phyloP scores from a whole-genome alignment of 2,113 vertebrate genomes.

The Vidua macroura region DNA sequence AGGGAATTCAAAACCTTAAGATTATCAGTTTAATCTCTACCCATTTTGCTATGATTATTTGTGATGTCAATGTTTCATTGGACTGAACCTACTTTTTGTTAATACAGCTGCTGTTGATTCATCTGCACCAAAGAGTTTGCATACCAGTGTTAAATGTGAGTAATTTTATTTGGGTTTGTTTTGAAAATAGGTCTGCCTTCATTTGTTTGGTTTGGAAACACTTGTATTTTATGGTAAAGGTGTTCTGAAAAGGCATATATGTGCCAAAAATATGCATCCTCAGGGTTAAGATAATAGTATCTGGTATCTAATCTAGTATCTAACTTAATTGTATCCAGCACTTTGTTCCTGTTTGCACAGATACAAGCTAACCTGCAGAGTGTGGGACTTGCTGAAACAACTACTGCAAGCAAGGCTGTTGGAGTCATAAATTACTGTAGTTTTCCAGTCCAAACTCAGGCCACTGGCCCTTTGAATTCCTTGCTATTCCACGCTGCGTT shows the following conservation, averaged over 20 bases:
- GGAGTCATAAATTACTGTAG: not conserved
- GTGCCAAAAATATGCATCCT: not conserved
- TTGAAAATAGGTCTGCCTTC: conserved; percentile 24
- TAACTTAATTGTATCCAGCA: not conserved
- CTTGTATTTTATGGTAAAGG: conserved; percentile 8
- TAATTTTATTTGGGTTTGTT: conserved; percentile 35
- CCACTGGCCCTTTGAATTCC: not conserved
- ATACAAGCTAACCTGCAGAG: not conserved
- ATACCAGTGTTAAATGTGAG: conserved; percentile 67
- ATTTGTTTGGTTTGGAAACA: conserved; percentile 67
- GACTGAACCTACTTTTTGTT: conserved; percentile 46
- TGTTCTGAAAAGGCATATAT: not conserved
- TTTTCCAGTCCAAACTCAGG: not conserved
- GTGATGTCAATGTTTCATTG: not conserved
- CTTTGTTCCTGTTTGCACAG: not conserved
- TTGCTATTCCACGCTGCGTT: not conserved
- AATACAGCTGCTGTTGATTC: conserved; percentile 70
- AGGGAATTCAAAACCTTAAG: not conserved
- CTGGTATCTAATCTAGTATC: not conserved
- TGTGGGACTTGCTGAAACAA: not conserved
- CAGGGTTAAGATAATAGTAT: not conserved
- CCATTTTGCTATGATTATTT: not conserved
- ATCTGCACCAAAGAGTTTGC: conserved; percentile 58
- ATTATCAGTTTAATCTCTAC: not conserved
- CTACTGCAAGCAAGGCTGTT: not conserved